Base-by-base conservation (phyloP, 37 sponge, comb jelly and placozoan species). In the Beroe ovata region DNA sequence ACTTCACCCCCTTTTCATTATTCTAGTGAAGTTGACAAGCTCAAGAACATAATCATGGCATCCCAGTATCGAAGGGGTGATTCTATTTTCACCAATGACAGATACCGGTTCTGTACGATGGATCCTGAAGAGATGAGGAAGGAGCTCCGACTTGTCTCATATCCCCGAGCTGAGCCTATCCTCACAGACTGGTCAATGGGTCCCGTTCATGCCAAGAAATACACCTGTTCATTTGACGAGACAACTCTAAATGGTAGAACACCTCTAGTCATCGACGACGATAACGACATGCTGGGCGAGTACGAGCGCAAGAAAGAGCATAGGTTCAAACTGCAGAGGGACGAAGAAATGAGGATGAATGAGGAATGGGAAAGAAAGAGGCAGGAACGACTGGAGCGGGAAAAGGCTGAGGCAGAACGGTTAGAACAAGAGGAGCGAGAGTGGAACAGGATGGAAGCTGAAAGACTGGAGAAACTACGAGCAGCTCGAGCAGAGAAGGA, bases 221-320 rank as follows among this genome's bases (percentile, higher is more conserved):
- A 40, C 54, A 11, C 0, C 28, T 77, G 28, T 25, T 23, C 39
- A 4, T 77, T 19, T 4, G 84, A 77, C 21, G 84, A 77, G 47
- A 28, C 54, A 30, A 40, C 42, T n/a, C 22, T 42, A 18, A 22
- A 21, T 25, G 33, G n/a, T 54, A 39, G 84, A 23, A 77, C 39
- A 77, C 54, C 41, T 20, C n/a, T 77, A 23, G n/a, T 35, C 1
- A 8, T 40, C 28, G 19, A 30, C 8, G 71, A 33, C 32, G 84
- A 77, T 23, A 40, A 39, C 33, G 54, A 42, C 8, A 47, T 47
- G 54, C 47, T 77, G 84, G 33, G 33, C 41, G 84, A 77, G 11
- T 77, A 77, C 84, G 84, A 77, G 38, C 39, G 84, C 25, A 77
- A 42, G 35, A 77, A 77, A 26, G 54, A 8, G 28, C 54, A 38